A percentile compares a stretch with the other conserved stretches of the same genome.
These are phyloP conservation scores for Drosophila triauraria DNA, from an alignment of 1,140 invertebrate species.

Conservation along the genomic window DNA sequence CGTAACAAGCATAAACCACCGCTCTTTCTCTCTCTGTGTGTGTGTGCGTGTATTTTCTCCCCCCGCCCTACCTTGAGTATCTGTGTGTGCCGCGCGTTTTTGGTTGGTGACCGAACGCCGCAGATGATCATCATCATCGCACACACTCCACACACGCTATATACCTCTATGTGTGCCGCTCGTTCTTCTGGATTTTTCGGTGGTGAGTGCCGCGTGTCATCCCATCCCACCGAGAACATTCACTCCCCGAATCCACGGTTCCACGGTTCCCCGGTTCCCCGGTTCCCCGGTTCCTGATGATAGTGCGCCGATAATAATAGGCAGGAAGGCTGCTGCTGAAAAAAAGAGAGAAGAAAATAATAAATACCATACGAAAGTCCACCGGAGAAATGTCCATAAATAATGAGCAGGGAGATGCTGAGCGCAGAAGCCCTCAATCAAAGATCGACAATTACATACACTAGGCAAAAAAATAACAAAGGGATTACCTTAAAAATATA, in stretches of 20 bases:
- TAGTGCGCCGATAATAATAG: constrained; percentile 47
- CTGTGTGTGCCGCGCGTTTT: constrained; percentile 73
- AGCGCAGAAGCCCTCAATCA: not conserved
- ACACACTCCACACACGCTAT: constrained; percentile 11
- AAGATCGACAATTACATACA: not conserved
- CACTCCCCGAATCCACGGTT: constrained; percentile 14
- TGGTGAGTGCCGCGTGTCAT: constrained; percentile 54
- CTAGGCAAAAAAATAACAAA: not conserved
- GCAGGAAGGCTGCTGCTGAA: constrained; percentile 6
- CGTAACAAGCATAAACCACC: constrained; percentile 78
- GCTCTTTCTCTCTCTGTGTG: constrained; percentile 23
- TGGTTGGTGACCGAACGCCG: constrained; percentile 73
- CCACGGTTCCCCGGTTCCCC: not conserved
- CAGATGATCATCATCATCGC: constrained; percentile 61
- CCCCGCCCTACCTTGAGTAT: constrained; percentile 3
- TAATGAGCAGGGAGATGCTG: constrained; percentile 29
- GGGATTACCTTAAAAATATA: not conserved
- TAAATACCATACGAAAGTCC: constrained; percentile 15
- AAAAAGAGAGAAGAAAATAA: constrained; percentile 9
- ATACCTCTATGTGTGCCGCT: constrained; percentile 7
- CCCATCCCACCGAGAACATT: constrained; percentile 10
- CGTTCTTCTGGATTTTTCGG: constrained; percentile 20
- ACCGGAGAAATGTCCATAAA: constrained; percentile 32
- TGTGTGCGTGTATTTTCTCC: not conserved
- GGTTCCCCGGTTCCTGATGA: constrained; percentile 19